Evolutionary conservation across 2,888 invertebrate species (phyloP).

Genomic region (Dexiosoma caninum): DNA sequence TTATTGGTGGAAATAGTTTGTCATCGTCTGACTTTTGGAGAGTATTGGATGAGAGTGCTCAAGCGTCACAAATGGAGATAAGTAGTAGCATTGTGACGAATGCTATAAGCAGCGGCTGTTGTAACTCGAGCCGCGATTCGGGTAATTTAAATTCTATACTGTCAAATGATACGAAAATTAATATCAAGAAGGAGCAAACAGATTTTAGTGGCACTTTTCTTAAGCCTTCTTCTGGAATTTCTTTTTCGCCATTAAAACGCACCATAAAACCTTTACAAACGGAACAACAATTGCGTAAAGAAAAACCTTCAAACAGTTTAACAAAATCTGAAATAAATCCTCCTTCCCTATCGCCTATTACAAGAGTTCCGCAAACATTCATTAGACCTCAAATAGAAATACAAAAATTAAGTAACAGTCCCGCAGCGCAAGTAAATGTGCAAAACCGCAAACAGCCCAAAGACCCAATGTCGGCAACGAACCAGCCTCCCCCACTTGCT

Average conservation of each 20-base stretch:
- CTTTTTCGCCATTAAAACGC: slow-evolving; percentile 70
- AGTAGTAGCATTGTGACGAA: slow-evolving; percentile 59
- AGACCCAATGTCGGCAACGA: neutral
- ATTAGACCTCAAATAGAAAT: slow-evolving; percentile 36
- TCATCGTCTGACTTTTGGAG: slow-evolving; percentile 77
- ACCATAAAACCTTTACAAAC: slow-evolving; percentile 57
- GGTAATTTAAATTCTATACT: slow-evolving; percentile 18
- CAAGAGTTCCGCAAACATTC: slow-evolving; percentile 41
- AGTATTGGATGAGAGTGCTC: slow-evolving; percentile 75
- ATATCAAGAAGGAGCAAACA: slow-evolving; percentile 65
- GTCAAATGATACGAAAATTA: slow-evolving; percentile 18
- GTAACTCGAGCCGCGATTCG: slow-evolving; percentile 1
- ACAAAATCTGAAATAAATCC: slow-evolving; percentile 46
- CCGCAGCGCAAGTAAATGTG: neutral
- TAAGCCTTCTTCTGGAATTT: slow-evolving; percentile 66
- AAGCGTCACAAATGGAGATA: slow-evolving; percentile 70
- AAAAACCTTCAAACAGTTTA: slow-evolving; percentile 35
- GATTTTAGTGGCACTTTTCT: slow-evolving; percentile 72
- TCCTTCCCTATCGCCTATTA: slow-evolving; percentile 48
- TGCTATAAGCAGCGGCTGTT: slow-evolving; percentile 27
- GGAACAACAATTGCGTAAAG: slow-evolving; percentile 59
- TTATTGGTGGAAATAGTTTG: slow-evolving; percentile 73
- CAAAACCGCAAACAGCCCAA: slow-evolving; percentile 31
- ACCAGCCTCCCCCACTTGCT: slow-evolving; percentile 52
- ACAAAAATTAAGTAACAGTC: slow-evolving; percentile 32